These are phyloP conservation scores for Platichthys stellatus DNA, from an alignment of 2,113 vertebrate species.

Conservation along the genomic window DNA sequence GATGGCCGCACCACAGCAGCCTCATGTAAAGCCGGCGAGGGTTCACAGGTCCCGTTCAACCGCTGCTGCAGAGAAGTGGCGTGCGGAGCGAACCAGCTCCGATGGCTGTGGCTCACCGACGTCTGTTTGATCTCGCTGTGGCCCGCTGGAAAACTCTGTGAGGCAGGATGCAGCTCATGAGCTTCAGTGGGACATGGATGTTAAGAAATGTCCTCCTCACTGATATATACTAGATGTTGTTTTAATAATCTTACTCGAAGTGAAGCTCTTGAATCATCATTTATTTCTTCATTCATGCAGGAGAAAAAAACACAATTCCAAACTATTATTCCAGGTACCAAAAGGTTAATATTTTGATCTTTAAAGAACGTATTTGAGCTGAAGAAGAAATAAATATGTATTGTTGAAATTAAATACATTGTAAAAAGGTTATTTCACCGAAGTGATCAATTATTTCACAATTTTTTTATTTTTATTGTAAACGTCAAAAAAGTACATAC, in stretches of 20 bases:
- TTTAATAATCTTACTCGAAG: no score
- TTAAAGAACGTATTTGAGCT: no score
- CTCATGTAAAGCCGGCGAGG: not conserved
- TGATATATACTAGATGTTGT: no score
- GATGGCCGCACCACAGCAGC: slow-evolving; percentile 20
- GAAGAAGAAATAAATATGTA: not conserved
- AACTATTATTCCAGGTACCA: no score
- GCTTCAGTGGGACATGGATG: not conserved
- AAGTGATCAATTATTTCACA: no score
- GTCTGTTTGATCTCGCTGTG: slow-evolving; percentile 29
- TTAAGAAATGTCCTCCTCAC: not conserved
- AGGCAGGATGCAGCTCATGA: not conserved
- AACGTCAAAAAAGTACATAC: no score
- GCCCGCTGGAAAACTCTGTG: slow-evolving; percentile 1
- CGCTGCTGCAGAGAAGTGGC: slow-evolving; percentile 32
- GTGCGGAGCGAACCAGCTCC: slow-evolving; percentile 34
- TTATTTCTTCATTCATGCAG: no score
- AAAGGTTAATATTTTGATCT: no score
- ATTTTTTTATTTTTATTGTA: no score
- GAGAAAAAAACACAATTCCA: no score
- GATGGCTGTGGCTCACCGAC: slow-evolving; percentile 40
- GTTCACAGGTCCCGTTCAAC: slow-evolving; percentile 28
- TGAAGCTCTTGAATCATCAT: no score
- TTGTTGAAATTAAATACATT: not conserved
- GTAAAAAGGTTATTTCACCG: no score